A percentile compares a stretch with the other conserved stretches of the same genome.
These are phyloP conservation scores for Ceratitis capitata DNA, from an alignment of 1,140 invertebrate genomes.

Conservation along the genomic window DNA sequence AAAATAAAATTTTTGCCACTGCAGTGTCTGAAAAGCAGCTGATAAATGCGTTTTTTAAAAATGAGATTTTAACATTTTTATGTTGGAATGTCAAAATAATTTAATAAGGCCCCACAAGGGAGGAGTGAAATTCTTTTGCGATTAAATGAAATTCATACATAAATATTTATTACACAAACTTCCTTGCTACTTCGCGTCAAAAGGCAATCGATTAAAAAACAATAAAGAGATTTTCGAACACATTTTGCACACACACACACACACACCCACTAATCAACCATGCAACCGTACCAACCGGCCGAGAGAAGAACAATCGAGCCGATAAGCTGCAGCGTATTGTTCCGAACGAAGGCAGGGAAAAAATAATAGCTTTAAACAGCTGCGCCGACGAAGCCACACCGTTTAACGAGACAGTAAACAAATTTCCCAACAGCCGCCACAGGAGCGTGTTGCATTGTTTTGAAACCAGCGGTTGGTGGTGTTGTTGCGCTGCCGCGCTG, in stretches of 20 bases:
- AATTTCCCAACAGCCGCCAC: not conserved
- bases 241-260: not conserved
- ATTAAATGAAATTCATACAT: too few species aligned
- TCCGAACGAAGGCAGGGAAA: not conserved
- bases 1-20: too few species aligned
- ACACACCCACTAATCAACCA: too few species aligned
- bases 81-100: too few species aligned
- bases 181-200: not conserved
- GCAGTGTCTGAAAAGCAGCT: too few species aligned
- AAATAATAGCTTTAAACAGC: not conserved
- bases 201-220: slow-evolving; percentile 4
- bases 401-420: slow-evolving; percentile 1
- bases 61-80: too few species aligned
- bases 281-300: too few species aligned
- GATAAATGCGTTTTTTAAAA: too few species aligned
- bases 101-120: too few species aligned
- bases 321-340: not conserved
- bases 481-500: not conserved
- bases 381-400: not conserved
- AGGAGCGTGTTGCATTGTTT: not conserved
- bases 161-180: too few species aligned
- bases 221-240: slow-evolving; percentile 12
- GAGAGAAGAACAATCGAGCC: not conserved
- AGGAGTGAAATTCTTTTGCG: too few species aligned
- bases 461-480: too few species aligned